phyloP scores from a whole-genome alignment of 1,140 invertebrate genomes.

The Polypedilum pembai region DNA sequence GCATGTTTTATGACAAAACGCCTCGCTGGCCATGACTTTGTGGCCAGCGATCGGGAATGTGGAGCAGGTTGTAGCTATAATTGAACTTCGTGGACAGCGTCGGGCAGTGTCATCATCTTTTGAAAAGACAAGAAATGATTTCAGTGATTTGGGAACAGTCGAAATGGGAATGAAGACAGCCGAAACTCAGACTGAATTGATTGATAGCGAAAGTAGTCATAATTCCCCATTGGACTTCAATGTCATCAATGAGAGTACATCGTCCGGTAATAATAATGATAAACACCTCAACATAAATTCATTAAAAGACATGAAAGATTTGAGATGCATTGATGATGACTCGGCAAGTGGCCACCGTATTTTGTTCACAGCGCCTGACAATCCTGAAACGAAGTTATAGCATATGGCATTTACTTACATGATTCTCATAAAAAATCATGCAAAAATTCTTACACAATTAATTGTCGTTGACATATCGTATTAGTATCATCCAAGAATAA shows the following conservation, averaged over 20 bases:
- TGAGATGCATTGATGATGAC: constrained; percentile 15
- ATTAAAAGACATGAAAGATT: constrained; percentile 1
- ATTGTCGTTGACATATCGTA: constrained; percentile 24
- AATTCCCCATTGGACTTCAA: neutral
- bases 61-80: neutral
- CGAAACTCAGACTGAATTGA: constrained; percentile 14
- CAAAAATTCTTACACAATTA: neutral
- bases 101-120: neutral
- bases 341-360: neutral
- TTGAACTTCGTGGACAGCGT: neutral
- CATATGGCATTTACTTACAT: constrained; percentile 24
- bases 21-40: neutral
- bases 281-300: neutral
- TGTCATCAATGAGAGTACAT: neutral
- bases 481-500: neutral
- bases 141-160: neutral
- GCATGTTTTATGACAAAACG: constrained; percentile 27
- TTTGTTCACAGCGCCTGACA: neutral
- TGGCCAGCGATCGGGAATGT: constrained; percentile 6
- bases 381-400: constrained; percentile 24
- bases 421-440: neutral
- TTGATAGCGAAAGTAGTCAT: neutral
- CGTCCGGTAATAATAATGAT: neutral
- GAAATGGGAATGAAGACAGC: constrained; percentile 18
- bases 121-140: neutral